Evolutionary conservation across 2,113 vertebrate species (phyloP).

Genomic region (Furnarius figulus): DNA sequence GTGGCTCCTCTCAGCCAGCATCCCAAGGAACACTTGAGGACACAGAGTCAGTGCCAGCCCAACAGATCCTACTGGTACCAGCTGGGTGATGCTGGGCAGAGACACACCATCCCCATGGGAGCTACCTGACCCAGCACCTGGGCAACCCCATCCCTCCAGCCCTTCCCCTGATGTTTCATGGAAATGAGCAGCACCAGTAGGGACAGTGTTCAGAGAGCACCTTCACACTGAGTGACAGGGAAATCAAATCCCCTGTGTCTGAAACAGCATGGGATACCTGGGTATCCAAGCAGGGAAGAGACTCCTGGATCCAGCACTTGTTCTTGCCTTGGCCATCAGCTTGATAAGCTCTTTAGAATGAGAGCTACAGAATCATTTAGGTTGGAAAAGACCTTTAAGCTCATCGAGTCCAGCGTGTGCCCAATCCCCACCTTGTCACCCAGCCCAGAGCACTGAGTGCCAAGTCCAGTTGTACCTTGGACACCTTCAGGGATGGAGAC

Average conservation of each 20-base stretch:
- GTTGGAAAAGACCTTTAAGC: background rate
- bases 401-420: background rate
- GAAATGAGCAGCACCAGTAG: background rate
- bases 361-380: background rate
- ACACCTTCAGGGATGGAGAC: background rate
- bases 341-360: background rate
- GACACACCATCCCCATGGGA: accelerated
- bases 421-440: background rate
- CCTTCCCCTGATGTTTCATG: background rate
- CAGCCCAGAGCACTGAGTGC: background rate
- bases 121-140: background rate
- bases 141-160: background rate
- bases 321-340: background rate
- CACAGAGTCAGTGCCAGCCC: background rate
- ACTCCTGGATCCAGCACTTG: background rate
- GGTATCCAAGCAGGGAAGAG: background rate
- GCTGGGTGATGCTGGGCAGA: background rate
- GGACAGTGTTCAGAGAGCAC: accelerated
- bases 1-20: background rate
- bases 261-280: background rate
- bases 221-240: background rate
- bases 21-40: background rate
- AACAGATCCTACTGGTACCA: background rate
- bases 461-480: background rate
- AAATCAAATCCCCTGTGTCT: background rate